Percentiles rank a stretch among this genome's conserved stretches.
phyloP scores from a whole-genome alignment of 1,140 invertebrate species.

The Drosophila nannoptera region DNA sequence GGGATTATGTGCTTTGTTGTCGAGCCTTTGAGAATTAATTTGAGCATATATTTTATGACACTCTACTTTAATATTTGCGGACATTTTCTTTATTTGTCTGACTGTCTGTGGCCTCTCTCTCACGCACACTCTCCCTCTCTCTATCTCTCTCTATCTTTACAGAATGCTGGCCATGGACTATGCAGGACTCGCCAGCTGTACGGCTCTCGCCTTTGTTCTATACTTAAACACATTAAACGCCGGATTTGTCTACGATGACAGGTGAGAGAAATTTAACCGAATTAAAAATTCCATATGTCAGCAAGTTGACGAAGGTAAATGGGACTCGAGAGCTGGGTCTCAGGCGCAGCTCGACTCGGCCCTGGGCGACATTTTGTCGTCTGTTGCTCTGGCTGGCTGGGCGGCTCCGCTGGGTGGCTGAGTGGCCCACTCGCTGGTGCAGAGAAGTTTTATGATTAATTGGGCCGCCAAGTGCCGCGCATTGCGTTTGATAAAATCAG shows the following conservation, averaged over 20 bases:
- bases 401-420: background rate
- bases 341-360: background rate
- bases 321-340: constrained; percentile 27
- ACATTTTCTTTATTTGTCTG: constrained; percentile 49
- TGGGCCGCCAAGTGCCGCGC: constrained; percentile 69
- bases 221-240: constrained; percentile 94
- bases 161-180: constrained; percentile 82
- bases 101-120: background rate
- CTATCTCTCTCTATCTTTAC: constrained; percentile 30
- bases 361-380: constrained; percentile 50
- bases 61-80: constrained; percentile 73
- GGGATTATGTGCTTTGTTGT: constrained; percentile 59
- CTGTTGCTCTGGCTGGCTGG: background rate
- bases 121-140: constrained; percentile 10
- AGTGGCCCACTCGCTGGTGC: background rate
- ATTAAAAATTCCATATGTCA: constrained; percentile 80
- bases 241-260: constrained; percentile 96
- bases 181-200: constrained; percentile 85
- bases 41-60: constrained; percentile 75
- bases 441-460: constrained; percentile 72
- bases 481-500: constrained; percentile 74
- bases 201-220: constrained; percentile 86
- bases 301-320: constrained; percentile 75
- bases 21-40: constrained; percentile 67
- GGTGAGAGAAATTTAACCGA: constrained; percentile 80